These are phyloP conservation scores for Vandiemenella viatica DNA, from an alignment of 2,888 invertebrate species.

Conservation along the genomic window DNA sequence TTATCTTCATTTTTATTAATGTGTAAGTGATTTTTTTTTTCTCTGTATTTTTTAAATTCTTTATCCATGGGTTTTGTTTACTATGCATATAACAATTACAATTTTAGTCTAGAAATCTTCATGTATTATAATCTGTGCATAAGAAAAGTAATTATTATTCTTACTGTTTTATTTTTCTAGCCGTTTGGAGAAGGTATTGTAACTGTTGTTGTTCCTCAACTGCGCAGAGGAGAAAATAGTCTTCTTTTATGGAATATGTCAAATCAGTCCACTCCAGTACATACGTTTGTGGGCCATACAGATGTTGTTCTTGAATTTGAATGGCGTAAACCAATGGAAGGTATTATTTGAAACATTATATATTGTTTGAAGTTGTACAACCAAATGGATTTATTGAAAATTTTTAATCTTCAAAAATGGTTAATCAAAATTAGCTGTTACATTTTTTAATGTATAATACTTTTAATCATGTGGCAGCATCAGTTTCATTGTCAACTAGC, in stretches of 20 bases:
- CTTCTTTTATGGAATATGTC: conserved; percentile 61
- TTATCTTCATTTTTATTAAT: no score
- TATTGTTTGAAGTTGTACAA: no score
- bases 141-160: background rate
- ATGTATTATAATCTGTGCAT: conserved; percentile 13
- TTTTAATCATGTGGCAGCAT: no score
- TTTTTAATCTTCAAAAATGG: no score
- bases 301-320: conserved; percentile 92
- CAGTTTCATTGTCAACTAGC: no score
- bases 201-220: conserved; percentile 83
- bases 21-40: no score
- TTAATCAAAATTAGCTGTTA: no score
- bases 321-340: conserved; percentile 57
- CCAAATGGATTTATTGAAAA: no score
- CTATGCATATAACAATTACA: background rate
- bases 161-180: conserved; percentile 27
- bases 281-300: conserved; percentile 84
- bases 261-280: conserved; percentile 58
- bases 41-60: background rate
- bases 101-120: background rate
- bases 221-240: conserved; percentile 75
- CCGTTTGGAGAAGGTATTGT: conserved; percentile 87
- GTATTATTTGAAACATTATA: conserved; percentile 8
- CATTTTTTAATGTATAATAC: no score
- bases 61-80: background rate